Conservation (phyloP, 2,113 vertebrate genomes). For the Garra rufa region DNA sequence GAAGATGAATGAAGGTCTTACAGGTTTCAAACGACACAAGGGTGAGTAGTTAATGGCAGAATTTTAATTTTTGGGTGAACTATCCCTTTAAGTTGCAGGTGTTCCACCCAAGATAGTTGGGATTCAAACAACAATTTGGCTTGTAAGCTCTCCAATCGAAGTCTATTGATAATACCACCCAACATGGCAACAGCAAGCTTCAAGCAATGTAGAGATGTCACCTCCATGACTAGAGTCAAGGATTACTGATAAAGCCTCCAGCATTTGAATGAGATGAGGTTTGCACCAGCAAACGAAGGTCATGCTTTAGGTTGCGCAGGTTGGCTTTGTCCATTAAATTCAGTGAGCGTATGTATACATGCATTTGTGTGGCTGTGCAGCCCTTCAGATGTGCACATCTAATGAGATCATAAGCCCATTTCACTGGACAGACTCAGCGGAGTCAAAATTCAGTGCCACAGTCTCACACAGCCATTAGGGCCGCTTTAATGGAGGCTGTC, state of each 20-base stretch:
- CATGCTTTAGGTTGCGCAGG: slow-evolving; percentile 30
- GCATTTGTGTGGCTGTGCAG: slow-evolving; percentile 22
- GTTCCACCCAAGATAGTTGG: background rate
- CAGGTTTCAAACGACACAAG: too few relatives aligned
- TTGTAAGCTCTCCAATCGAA: slow-evolving; percentile 11
- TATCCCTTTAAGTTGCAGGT: background rate
- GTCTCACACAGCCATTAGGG: slow-evolving; percentile 35
- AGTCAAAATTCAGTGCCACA: slow-evolving; percentile 30
- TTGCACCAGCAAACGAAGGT: slow-evolving; percentile 32
- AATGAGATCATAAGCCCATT: slow-evolving; percentile 58
- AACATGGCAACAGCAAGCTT: slow-evolving; percentile 3
- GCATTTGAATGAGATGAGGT: slow-evolving; percentile 45
- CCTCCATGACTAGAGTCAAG: slow-evolving; percentile 19
- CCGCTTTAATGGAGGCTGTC: slow-evolving; percentile 14
- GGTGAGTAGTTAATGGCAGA: too few relatives aligned
- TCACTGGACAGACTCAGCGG: slow-evolving; percentile 47
- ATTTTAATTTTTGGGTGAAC: too few relatives aligned
- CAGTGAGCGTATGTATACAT: slow-evolving; percentile 16
- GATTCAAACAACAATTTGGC: background rate
- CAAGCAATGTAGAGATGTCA: slow-evolving; percentile 8
- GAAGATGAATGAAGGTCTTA: too few relatives aligned
- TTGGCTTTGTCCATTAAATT: slow-evolving; percentile 7
- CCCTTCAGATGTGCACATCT: slow-evolving; percentile 30
- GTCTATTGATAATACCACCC: slow-evolving; percentile 30
- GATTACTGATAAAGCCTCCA: slow-evolving; percentile 44